Conservation (phyloP, 1,140 invertebrate species). For the Panagrolaimus sp. region DNA sequence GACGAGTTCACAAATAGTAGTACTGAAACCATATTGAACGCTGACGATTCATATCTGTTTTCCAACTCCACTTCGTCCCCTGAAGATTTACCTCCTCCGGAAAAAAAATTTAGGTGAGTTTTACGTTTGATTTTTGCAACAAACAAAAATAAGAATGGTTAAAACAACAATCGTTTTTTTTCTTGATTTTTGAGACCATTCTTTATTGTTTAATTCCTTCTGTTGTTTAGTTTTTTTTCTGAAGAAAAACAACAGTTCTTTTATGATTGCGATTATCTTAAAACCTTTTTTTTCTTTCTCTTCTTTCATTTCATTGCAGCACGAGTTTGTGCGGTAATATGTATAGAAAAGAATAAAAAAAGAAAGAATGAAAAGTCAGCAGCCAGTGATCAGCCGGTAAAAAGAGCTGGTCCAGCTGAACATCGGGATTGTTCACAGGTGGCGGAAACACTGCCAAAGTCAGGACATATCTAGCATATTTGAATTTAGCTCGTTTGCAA, state of each 20-base stretch:
- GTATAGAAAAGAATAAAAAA: too few relatives aligned
- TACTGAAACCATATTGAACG: background rate
- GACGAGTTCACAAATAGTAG: background rate
- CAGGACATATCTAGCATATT: background rate
- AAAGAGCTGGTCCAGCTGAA: constrained; percentile 13
- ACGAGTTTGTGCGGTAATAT: too few relatives aligned
- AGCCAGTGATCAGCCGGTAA: constrained; percentile 13
- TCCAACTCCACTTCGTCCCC: constrained; percentile 4
- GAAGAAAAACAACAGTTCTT: background rate
- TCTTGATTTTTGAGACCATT: background rate
- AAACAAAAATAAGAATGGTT: too few relatives aligned
- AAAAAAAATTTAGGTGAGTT: too few relatives aligned
- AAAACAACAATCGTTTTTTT: too few relatives aligned
- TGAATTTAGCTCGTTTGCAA: background rate
- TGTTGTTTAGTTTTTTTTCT: background rate
- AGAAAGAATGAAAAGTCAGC: background rate
- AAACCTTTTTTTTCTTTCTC: constrained; percentile 5
- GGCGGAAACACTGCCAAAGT: background rate
- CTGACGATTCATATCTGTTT: background rate
- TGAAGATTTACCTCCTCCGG: too few relatives aligned
- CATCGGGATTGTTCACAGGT: background rate
- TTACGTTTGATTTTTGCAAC: too few relatives aligned
- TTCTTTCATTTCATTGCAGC: background rate
- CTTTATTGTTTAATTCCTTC: background rate
- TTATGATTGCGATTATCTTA: constrained; percentile 2